Evolutionary conservation across 2,797 vertebrate genomes (phyloP).

Genomic region (Bucorvus abyssinicus): DNA sequence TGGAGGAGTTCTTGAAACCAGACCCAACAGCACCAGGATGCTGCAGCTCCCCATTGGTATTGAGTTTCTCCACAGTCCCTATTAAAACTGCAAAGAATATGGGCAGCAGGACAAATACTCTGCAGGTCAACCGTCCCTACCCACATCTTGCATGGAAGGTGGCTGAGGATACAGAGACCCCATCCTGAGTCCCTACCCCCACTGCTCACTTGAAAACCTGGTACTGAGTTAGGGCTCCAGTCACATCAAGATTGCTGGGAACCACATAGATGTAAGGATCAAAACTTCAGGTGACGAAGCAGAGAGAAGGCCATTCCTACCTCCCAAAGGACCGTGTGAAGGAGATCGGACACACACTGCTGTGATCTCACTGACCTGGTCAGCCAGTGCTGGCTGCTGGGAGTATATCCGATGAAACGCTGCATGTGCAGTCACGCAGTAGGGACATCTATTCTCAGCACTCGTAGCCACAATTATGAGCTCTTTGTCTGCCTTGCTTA

Average conservation of each 20-base stretch:
- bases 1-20: background rate
- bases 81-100: background rate
- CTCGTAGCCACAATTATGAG: conserved; percentile 87
- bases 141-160: background rate
- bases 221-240: background rate
- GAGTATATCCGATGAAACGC: conserved; percentile 86
- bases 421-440: conserved; percentile 85
- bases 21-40: fast-evolving
- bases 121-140: background rate
- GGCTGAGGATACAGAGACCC: background rate
- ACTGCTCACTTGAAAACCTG: background rate
- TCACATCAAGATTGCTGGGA: background rate
- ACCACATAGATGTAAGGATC: background rate
- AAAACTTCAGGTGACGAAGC: background rate
- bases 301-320: background rate
- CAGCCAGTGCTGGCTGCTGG: conserved; percentile 82
- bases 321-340: background rate
- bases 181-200: background rate
- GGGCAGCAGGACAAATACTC: background rate
- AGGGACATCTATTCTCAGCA: conserved; percentile 82
- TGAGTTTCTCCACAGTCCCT: background rate
- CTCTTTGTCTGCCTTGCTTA: conserved; percentile 87
- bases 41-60: background rate
- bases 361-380: conserved; percentile 78
- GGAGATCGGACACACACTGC: fast-evolving